These are phyloP conservation scores for Amitus sp. DNA, from an alignment of 2,888 invertebrate genomes.

Conservation along the genomic window DNA sequence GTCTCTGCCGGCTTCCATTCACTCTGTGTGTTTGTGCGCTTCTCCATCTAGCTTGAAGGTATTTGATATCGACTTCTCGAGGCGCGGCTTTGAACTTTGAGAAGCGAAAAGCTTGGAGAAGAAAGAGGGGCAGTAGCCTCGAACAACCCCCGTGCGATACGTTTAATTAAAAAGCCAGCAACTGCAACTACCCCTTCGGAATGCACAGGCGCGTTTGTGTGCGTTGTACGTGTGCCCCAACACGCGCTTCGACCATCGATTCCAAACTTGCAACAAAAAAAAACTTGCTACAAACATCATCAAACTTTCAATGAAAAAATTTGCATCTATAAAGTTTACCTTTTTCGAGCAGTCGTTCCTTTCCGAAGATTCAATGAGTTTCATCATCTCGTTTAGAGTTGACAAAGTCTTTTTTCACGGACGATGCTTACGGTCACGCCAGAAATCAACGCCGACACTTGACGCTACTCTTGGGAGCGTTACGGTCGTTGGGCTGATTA, in stretches of 20 bases:
- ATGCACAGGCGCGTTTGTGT: slow-evolving; percentile 27
- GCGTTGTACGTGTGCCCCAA: no score
- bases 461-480: slow-evolving; percentile 26
- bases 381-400: no score
- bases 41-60: slow-evolving; percentile 61
- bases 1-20: slow-evolving; percentile 47
- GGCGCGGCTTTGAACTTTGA: slow-evolving; percentile 57
- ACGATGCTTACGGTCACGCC: no score
- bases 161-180: slow-evolving; percentile 59
- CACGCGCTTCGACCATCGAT: no score
- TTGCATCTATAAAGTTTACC: no score
- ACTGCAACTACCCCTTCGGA: slow-evolving; percentile 26
- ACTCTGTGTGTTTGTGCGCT: slow-evolving; percentile 34
- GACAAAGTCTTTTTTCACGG: no score
- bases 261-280: no score
- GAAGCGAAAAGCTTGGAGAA: slow-evolving; percentile 19
- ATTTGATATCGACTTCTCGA: slow-evolving; percentile 66
- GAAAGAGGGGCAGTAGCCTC: slow-evolving; percentile 5
- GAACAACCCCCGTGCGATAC: slow-evolving; percentile 42
- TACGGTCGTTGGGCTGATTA: slow-evolving; percentile 32
- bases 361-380: no score
- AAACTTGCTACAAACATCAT: no score
- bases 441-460: slow-evolving; percentile 26
- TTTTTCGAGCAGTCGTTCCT: no score
- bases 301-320: no score